Percentiles rank a stretch among this genome's conserved stretches.
These are phyloP conservation scores for Platorchestia sp. DNA, from an alignment of 1,140 invertebrate genomes.

Conservation along the genomic window DNA sequence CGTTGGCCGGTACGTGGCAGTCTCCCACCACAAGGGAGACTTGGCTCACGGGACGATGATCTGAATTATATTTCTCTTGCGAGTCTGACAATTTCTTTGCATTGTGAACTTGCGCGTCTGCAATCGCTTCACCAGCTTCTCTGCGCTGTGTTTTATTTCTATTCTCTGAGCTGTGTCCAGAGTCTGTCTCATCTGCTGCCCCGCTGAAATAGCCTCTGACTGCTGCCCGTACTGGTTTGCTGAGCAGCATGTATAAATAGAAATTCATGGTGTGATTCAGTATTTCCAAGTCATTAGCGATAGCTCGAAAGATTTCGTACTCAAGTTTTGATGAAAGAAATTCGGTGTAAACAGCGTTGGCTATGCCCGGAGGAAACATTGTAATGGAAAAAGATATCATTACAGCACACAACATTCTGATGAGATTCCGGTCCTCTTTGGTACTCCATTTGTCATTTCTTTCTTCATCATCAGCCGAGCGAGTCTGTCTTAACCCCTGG, in stretches of 20 bases:
- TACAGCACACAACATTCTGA: slow-evolving; percentile 68
- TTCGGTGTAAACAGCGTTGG: slow-evolving; percentile 67
- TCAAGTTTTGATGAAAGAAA: slow-evolving; percentile 65
- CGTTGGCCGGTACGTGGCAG: no score
- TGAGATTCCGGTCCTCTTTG: slow-evolving; percentile 68
- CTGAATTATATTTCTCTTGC: background rate
- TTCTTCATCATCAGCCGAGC: background rate
- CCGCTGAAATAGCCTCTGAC: background rate
- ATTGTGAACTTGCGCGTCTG: background rate
- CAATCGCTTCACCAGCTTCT: background rate
- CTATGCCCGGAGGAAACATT: slow-evolving; percentile 69
- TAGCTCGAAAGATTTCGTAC: slow-evolving; percentile 69
- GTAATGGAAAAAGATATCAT: slow-evolving; percentile 69
- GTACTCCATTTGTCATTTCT: slow-evolving; percentile 55
- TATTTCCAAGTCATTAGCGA: slow-evolving; percentile 69
- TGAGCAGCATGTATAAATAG: slow-evolving; percentile 70
- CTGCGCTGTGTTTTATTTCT: background rate
- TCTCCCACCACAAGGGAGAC: background rate
- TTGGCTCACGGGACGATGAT: background rate
- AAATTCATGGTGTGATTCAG: slow-evolving; percentile 70
- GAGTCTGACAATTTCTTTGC: background rate
- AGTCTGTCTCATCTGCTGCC: background rate
- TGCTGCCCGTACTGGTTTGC: slow-evolving; percentile 62
- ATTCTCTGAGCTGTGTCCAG: background rate
- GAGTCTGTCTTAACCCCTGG: background rate